phyloP scores from a whole-genome alignment of 2,888 invertebrate species.

The Lasioglossum zephyrum region DNA sequence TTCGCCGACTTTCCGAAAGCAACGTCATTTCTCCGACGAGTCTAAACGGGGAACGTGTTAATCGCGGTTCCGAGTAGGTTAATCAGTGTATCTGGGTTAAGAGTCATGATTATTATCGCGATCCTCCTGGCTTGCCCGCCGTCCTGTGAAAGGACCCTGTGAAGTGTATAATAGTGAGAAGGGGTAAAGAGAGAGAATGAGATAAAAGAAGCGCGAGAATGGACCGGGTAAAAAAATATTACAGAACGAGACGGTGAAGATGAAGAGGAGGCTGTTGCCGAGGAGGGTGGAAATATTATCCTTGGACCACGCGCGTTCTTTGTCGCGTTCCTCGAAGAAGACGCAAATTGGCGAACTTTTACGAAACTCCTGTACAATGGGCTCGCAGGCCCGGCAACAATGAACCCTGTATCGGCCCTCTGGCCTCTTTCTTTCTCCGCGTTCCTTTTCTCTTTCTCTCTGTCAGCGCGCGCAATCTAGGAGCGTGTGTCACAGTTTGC shows the following conservation, averaged over 20 bases:
- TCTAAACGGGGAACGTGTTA: background rate
- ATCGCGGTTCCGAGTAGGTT: background rate
- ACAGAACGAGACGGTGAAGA: background rate
- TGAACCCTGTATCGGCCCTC: slow-evolving; percentile 61
- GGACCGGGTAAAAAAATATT: slow-evolving; percentile 15
- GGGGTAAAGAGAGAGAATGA: background rate
- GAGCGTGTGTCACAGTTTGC: slow-evolving; percentile 43
- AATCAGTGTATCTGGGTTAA: background rate
- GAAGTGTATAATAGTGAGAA: background rate
- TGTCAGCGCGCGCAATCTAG: slow-evolving; percentile 20
- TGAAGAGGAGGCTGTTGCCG: background rate
- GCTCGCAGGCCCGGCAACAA: slow-evolving; percentile 54
- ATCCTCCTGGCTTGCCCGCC: slow-evolving; percentile 55
- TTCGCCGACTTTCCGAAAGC: background rate
- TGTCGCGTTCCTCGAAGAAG: slow-evolving; percentile 55
- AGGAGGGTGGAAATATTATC: slow-evolving; percentile 54
- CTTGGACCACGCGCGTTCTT: slow-evolving; percentile 36
- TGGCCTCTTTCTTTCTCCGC: slow-evolving; percentile 6
- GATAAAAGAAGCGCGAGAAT: background rate
- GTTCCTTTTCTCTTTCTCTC: background rate
- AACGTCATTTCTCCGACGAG: background rate
- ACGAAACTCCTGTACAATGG: slow-evolving; percentile 64
- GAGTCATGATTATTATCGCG: slow-evolving; percentile 45
- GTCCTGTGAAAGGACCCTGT: slow-evolving; percentile 1
- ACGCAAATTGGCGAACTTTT: slow-evolving; percentile 72